A percentile compares a stretch with the other conserved stretches of the same genome.
These are phyloP conservation scores for Halichondria panicea DNA, from an alignment of 37 sponge, comb jelly and placozoan genomes.

Conservation along the genomic window DNA sequence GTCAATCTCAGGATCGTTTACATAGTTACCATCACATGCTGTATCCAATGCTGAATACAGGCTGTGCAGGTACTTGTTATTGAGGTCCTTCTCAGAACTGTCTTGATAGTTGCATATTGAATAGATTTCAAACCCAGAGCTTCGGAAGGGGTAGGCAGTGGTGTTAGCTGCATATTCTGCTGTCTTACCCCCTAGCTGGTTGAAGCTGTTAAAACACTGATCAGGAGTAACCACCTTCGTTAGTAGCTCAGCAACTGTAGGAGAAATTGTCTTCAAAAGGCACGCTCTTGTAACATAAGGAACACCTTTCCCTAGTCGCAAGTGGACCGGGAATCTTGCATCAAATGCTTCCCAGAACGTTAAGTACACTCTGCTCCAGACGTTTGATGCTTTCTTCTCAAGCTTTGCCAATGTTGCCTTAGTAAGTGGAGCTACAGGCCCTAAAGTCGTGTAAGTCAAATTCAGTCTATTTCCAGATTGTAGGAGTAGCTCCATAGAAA, in stretches of 20 bases:
- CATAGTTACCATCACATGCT: slow-evolving; percentile 13
- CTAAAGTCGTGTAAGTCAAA: too few species aligned
- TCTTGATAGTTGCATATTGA: background rate
- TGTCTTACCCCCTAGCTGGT: slow-evolving; percentile 11
- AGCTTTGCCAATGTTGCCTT: too few species aligned
- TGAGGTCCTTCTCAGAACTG: background rate
- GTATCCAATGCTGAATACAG: background rate
- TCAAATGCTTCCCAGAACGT: too few species aligned
- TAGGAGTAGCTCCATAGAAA: too few species aligned
- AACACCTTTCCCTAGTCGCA: too few species aligned
- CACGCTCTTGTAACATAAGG: too few species aligned
- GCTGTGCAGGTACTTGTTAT: background rate
- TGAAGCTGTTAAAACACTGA: slow-evolving; percentile 5
- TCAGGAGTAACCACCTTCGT: background rate
- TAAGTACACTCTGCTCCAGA: too few species aligned
- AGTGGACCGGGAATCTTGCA: too few species aligned
- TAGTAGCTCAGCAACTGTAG: slow-evolving; percentile 8
- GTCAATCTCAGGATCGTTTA: slow-evolving; percentile 15
- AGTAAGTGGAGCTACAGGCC: too few species aligned
- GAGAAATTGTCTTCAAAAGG: too few species aligned
- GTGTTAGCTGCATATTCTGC: background rate
- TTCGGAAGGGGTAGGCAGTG: background rate
- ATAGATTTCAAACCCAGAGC: slow-evolving; percentile 5
- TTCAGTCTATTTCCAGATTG: too few species aligned
- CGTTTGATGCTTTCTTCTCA: too few species aligned